Base-by-base conservation (phyloP, 1,140 invertebrate genomes). In the Solen grandis region DNA sequence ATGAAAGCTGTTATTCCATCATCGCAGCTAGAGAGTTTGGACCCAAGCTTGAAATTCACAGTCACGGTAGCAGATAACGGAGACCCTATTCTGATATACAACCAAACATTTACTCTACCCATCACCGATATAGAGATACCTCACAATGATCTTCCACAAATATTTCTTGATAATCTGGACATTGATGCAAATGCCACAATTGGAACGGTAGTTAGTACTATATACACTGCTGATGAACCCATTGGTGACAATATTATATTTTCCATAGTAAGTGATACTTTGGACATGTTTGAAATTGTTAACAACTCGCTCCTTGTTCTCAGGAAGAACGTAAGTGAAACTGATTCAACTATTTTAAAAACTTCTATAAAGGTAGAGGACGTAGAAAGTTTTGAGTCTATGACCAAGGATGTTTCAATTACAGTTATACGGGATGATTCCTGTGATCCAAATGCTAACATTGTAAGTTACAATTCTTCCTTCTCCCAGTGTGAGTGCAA, bases 401-500 rank as follows among this genome's bases (percentile, higher is more conserved):
- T 50, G 14, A 41, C 78, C 16, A 54, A 74, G 14, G 62, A 60
- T 55, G 81, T 87, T 4, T 77, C 79, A 13, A 79, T 87, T 35
- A 62, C 84, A 22, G 81, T 87, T 14, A 57, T 59, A 14, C 68
- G 57, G 46, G 52, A 81, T 75, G 84, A 79, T 14, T 57, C 68
- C 54, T 88, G 87, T 73, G 50, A 83, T 66, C 81, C 82, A 14
- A 79, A 86, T 81, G 87, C 84, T 22, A 76, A 74, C 50, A 87
- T 84, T 79, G 70, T 85, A n/a, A 63, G 73, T 19, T 25, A 66
- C 4, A 81, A 72, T 62, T 77, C 82, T 35, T 69, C 79, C 4
- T 59, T 36, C 41, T 33, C 52, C 4, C 55, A 25, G 14, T 99
- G 98, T 93, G 95, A 96, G 87, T 99, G 98, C 93, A 93, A 95